Evolutionary conservation across 2,797 vertebrate species (phyloP), one percentile per base, ranked within the genome.

Genomic region (Eleutherodactylus coqui): DNA sequence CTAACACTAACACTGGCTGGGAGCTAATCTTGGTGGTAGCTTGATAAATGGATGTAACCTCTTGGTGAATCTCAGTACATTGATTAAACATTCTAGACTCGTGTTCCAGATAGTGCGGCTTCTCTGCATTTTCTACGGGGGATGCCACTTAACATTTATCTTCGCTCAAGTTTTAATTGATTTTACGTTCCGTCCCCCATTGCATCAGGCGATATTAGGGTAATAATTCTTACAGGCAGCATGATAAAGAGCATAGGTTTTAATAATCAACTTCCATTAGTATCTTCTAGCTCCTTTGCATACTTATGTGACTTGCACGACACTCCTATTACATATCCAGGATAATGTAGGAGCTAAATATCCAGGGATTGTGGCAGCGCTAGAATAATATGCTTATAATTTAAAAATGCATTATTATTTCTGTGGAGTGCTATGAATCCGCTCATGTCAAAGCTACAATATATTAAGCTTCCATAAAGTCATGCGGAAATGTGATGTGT

Each of bases 21-120:
- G 41, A 77, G 83, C 58, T 78, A 67, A 76, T 85, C 41, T 69
- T 53, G 75, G 43, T 41, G 75, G 75, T 27, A 17, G 75, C 55
- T 85, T 85, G 83, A 85, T 78, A 69, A 85, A 85, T 78, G 73
- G 58, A 47, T 69, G 32, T 85, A 76, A 84, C 73, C 83, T 51
- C 75, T 38, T 49, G 58, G 73, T 78, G 75, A 62, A 78, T 77
- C 83, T 78, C 83, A 9, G 21, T 69, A 64, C 73, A 55, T 75
- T 84, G 58, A 85, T 85, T 85, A 85, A 85, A 78, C 83, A 85
- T 85, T 85, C 75, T 29, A 55, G 41, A 53, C 73, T 53, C 24
- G 75, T 85, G 45, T 77, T 77, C 8, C 38, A 32, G 58, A 47
- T 67, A 47, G 58, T 24, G 45, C 60, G 60, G 73, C 75, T 69